Conservation (phyloP, 2,888 invertebrate species). For the Cheiracanthium punctorium region DNA sequence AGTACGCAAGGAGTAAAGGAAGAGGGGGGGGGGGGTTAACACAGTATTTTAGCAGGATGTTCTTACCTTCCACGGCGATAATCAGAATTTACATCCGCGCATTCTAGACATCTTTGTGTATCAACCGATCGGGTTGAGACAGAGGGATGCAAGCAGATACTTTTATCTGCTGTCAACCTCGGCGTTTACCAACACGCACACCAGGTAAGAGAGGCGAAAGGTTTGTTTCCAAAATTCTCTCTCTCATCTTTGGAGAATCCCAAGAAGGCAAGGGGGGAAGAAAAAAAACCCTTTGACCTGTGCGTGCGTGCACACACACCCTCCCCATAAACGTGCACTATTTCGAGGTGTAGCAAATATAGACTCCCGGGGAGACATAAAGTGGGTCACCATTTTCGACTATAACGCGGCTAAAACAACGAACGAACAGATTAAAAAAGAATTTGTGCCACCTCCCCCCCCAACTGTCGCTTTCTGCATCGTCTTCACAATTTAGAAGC, state of each 20-base stretch:
- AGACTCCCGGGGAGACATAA: slow-evolving; percentile 52
- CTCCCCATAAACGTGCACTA: slow-evolving; percentile 55
- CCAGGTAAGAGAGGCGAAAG: slow-evolving; percentile 49
- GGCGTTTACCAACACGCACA: slow-evolving; percentile 34
- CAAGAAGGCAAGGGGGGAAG: slow-evolving; percentile 27
- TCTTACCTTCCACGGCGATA: too few species aligned
- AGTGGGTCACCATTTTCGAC: slow-evolving; percentile 61
- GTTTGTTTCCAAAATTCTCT: slow-evolving; percentile 28
- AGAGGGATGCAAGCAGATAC: too few species aligned
- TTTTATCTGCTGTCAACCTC: neutral
- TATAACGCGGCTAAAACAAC: slow-evolving; percentile 36
- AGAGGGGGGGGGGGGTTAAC: too few species aligned
- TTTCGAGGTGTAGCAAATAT: slow-evolving; percentile 62
- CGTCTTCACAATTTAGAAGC: too few species aligned
- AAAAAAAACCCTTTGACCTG: slow-evolving; percentile 67
- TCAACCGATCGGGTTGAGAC: too few species aligned
- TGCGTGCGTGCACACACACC: slow-evolving; percentile 12
- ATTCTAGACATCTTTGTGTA: too few species aligned
- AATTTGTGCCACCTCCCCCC: too few species aligned
- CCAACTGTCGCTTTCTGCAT: too few species aligned
- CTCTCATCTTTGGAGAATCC: neutral
- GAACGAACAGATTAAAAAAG: neutral
- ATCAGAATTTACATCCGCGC: too few species aligned
- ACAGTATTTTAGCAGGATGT: too few species aligned
- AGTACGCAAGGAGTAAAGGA: too few species aligned